phyloP scores from a whole-genome alignment of 2,888 invertebrate species.

The Polydrusus cervinus region DNA sequence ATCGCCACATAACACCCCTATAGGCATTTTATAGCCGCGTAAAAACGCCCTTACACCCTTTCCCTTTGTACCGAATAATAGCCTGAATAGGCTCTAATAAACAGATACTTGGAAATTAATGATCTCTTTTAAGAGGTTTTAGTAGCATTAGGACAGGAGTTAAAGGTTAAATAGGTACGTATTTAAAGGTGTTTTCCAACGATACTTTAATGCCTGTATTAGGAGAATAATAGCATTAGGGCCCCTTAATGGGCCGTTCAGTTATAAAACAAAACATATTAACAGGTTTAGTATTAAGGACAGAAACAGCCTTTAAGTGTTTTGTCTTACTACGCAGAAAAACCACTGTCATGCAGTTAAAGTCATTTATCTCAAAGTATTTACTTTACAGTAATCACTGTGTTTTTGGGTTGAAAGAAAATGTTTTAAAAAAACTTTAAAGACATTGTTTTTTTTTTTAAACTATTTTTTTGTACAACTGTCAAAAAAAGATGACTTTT shows the following conservation, averaged over 20 bases:
- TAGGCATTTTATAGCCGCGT: conserved; percentile 28
- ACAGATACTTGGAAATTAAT: conserved; percentile 39
- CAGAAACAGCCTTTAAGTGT: too few relatives aligned
- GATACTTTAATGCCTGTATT: conserved; percentile 23
- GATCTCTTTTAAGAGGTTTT: conserved; percentile 30
- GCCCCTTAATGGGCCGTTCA: neutral
- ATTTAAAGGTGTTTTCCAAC: conserved; percentile 21
- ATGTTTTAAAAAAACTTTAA: too few relatives aligned
- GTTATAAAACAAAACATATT: conserved; percentile 1
- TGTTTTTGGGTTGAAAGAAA: too few relatives aligned
- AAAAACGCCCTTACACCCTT: conserved; percentile 34
- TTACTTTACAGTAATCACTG: too few relatives aligned
- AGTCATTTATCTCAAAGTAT: too few relatives aligned
- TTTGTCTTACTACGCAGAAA: too few relatives aligned
- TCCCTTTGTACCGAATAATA: conserved; percentile 35
- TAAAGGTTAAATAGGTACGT: conserved; percentile 24
- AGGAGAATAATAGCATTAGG: conserved; percentile 4
- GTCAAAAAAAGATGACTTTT: too few relatives aligned
- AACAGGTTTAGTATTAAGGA: neutral
- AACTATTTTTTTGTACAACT: too few relatives aligned
- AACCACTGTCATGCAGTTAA: too few relatives aligned
- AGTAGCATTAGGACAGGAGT: conserved; percentile 19
- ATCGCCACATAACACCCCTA: conserved; percentile 26
- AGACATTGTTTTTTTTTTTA: too few relatives aligned
- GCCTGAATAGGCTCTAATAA: conserved; percentile 35